A percentile compares a stretch with the other conserved stretches of the same genome.
Conservation (phyloP, 2,113 vertebrate genomes). For the Trematocara nigrifrons region DNA sequence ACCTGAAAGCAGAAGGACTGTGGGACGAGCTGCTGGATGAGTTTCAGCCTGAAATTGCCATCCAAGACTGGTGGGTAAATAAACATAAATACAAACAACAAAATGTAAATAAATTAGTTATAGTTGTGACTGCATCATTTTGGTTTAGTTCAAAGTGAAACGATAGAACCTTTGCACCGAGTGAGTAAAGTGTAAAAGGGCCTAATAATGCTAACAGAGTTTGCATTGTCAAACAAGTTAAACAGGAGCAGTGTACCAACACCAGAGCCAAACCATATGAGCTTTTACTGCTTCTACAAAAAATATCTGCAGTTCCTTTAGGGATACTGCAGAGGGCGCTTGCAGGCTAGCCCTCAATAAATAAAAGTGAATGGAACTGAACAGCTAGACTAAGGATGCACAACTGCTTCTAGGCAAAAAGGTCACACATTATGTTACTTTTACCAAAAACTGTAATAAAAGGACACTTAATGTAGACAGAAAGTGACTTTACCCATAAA, state of each 20-base stretch:
- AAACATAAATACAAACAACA: background rate
- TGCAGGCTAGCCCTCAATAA: fast-evolving
- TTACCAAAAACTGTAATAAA: background rate
- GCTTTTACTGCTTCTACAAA: background rate
- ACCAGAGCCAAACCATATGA: background rate
- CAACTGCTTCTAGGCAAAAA: fast-evolving
- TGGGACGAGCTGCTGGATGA: constrained; percentile 82
- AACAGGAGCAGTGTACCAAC: background rate
- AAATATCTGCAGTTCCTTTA: background rate
- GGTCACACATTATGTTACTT: background rate
- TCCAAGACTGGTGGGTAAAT: constrained; percentile 81
- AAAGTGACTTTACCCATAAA: background rate
- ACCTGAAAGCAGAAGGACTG: constrained; percentile 79
- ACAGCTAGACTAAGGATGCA: background rate
- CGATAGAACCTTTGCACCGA: fast-evolving
- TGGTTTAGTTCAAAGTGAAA: background rate
- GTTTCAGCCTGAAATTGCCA: constrained; percentile 77
- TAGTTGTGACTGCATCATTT: background rate
- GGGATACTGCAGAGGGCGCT: background rate
- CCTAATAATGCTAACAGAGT: background rate
- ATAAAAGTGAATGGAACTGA: fast-evolving
- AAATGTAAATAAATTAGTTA: background rate
- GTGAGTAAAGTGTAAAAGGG: fast-evolving
- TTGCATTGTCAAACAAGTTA: fast-evolving
- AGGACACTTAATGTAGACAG: background rate